Percentiles rank a stretch among this genome's conserved stretches.
phyloP scores from a whole-genome alignment of 2,113 vertebrate genomes.

The Bos indicus region DNA sequence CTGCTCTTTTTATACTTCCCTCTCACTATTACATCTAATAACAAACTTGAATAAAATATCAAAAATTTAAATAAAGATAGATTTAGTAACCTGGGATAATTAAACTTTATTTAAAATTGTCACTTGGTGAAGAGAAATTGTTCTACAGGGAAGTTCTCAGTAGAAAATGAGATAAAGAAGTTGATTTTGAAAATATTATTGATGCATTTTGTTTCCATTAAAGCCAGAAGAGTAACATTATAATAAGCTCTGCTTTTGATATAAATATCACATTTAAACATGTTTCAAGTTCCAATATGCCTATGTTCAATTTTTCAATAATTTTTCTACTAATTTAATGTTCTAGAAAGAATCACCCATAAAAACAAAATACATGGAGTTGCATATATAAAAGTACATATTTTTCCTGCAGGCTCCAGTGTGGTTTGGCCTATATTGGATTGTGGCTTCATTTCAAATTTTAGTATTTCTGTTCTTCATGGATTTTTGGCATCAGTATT shows the following conservation, averaged over 20 bases:
- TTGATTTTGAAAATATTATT: neutral
- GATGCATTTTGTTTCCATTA: neutral
- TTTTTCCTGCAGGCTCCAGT: neutral
- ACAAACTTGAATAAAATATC: neutral
- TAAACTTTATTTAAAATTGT: neutral
- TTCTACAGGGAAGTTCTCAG: neutral
- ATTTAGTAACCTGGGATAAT: neutral
- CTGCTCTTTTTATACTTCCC: rapidly evolving
- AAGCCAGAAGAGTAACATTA: neutral
- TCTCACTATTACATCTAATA: neutral
- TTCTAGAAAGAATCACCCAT: neutral
- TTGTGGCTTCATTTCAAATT: neutral
- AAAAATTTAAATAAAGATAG: neutral
- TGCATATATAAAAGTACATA: rapidly evolving
- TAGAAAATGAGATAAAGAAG: neutral
- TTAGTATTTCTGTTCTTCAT: neutral
- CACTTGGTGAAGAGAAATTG: neutral
- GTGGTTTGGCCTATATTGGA: neutral
- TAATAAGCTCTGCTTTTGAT: neutral
- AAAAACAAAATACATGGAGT: neutral
- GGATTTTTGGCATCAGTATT: neutral
- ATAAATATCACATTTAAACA: neutral
- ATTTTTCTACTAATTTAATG: neutral
- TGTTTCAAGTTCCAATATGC: neutral
- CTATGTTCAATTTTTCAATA: neutral